Evolutionary conservation across 2,888 invertebrate genomes (phyloP).

Genomic region (Cantharis rustica): DNA sequence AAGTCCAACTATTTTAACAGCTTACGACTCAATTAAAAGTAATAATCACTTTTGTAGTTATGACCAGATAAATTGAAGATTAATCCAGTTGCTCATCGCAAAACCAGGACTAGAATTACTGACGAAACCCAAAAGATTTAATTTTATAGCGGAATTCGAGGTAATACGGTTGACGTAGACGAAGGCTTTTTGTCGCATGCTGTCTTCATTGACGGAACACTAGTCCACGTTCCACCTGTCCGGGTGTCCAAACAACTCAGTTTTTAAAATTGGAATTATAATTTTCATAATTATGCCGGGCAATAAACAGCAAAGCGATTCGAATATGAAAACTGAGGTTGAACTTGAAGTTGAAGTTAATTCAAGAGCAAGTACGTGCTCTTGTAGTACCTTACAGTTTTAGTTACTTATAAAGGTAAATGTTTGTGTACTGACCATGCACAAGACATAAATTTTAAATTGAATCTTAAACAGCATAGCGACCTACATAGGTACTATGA

Average conservation of each 20-base stretch:
- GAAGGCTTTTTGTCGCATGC: background rate
- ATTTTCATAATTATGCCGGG: background rate
- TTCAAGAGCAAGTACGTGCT: conserved; percentile 20
- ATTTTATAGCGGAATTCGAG: background rate
- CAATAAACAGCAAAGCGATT: background rate
- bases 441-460: conserved; percentile 34
- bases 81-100: background rate
- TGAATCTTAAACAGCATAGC: conserved; percentile 37
- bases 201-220: background rate
- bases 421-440: conserved; percentile 35
- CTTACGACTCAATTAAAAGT: background rate
- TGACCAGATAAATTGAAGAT: background rate
- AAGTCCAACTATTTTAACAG: background rate
- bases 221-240: background rate
- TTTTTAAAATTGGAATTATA: background rate
- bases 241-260: background rate
- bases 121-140: background rate
- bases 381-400: conserved; percentile 17
- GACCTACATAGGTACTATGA: conserved; percentile 42
- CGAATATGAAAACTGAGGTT: background rate
- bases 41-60: background rate
- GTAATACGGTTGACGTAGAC: background rate
- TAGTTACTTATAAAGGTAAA: conserved; percentile 17
- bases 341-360: background rate
- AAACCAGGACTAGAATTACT: background rate